Base-by-base conservation (phyloP, 2,888 invertebrate genomes). In the Neocrepidodera transversa region DNA sequence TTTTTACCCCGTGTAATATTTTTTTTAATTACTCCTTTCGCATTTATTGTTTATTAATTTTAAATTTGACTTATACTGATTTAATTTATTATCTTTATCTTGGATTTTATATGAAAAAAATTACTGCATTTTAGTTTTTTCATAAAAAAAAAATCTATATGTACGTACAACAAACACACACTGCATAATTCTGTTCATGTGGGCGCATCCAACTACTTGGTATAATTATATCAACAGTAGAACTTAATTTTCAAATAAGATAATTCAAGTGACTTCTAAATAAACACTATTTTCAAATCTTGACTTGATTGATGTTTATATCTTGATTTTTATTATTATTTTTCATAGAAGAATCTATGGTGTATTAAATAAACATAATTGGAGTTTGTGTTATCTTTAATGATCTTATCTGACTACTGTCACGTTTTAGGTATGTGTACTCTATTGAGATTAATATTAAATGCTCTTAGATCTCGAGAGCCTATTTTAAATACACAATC, bases 241-340 rank as follows among this genome's bases (percentile, higher is more conserved):
- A 55, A 40, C 28, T 28, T 55, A 48, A 55, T 55, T 55, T 55
- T 48, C 48, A 55, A 55, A 55, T 48, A 48, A 55, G 48, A 55
- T 36, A 32, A 38, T 40, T 55, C 48, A 35, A 55, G 55, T 48
- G 36, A 13, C 30, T 49, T 47, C 40, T 23, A 45, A 48, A 55
- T 49, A 55, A 49, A 48, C 55, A 55, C 28, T 28, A 47, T 55
- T 28, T 28, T 28, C 28, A 28, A 7, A 10, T 4, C 8, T 28
- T 10, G 28, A 28, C 8, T 28, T 5, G 28, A 28, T 28, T 28
- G 28, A 28, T 28, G 28, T 10, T n/a, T n/a, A 2, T 28, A 28
- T 2, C 28, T 28, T 8, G 5, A 23, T 23, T 23, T 23, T 23
- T 28, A 28, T 28, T 6, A 5, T 5, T 28, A 28, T 10, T 8